Evolutionary conservation across 2,888 invertebrate genomes (phyloP), one percentile per base, ranked within the genome.

Genomic region (Scrobipalpa costella): DNA sequence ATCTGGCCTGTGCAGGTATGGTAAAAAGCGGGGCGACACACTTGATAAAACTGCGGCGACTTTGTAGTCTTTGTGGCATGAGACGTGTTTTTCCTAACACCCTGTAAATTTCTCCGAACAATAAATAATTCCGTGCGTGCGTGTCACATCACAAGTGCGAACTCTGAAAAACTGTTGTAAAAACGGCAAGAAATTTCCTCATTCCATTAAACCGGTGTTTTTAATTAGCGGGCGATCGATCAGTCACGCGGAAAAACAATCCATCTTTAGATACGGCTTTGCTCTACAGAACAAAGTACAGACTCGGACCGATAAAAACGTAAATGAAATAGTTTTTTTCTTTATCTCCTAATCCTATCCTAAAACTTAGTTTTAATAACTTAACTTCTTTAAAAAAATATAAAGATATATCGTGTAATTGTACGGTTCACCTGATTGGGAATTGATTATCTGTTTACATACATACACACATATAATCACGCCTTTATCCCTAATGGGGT

Each of bases 171-270:
- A 47, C 61, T 34, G 27, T 34, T 33, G 13, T 49, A 49, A 61
- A 60, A 59, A 58, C 58, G 49, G 34, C 19, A 59, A 58, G 34
- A 63, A 59, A 40, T 57, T 60, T 63, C 61, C 61, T 64, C 78
- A 80, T 79, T 73, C 68, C 77, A 63, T 61, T 49, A 64, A 67
- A 69, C 67, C 71, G 69, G 66, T 68, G 76, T 68, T 75, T 52
- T 78, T 73, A 72, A 78, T 76, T 70, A 67, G 62, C 64, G 70
- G 74, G 71, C 71, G 70, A 71, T 63, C 58, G 58, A 59, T 55
- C 2, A 73, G 73, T 72, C 78, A 79, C 77, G 49, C 19, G 49
- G 6, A 44, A 44, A 44, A 15, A 44, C 44, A 1, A 7, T 7
- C 15, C 44, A 15, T 44, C 15, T 44, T n/a, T 44, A 44, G 44